Base-by-base conservation (phyloP, 2,888 invertebrate genomes). In the Elgonia sp. region DNA sequence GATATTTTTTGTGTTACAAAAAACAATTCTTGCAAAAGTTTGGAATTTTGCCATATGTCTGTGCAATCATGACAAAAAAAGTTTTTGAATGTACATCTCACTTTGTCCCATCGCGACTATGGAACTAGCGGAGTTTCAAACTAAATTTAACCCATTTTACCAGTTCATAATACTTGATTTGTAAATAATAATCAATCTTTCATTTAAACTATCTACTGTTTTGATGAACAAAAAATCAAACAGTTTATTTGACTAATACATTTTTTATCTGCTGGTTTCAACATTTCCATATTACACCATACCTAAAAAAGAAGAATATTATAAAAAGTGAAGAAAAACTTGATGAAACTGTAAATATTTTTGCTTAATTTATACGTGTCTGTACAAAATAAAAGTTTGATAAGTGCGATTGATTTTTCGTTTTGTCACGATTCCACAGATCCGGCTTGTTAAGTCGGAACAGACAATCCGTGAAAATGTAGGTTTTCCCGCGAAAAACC, bases 41-140 rank as follows among this genome's bases (percentile, higher is more conserved):
- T 5, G 29, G 29, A 29, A 29, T n/a, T 29, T 82, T 67, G 46
- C 67, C 57, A 81, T 55, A 77, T 63, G 79, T 84, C 82, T 82
- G 82, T 89, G 86, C 86, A 89, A 89, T 89, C 89, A 83, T 86
- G 85, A 83, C 88, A 86, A 75, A 81, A n/a, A 83, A 60, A 76
- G 70, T 57, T 87, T 77, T 65, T 72, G 65, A 80, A 76, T 84
- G 80, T 84, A 81, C 55, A 75, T 62, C 77, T 70, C 55, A 57
- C 37, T 75, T 80, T 62, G 12, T 75, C 29, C 29, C 4, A 37
- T 53, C 39, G 5, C 10, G 42, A 57, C 29, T 29, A 29, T 29
- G 29, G 29, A 29, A 29, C 29, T 5, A 29, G 5, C 29, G 5
- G 29, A 29, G 29, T 29, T 29, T 29, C 3, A 29, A 29, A 29